A percentile compares a stretch with the other conserved stretches of the same genome.
Conservation (phyloP, 2,797 vertebrate genomes). For the Meriones psammophilus region DNA sequence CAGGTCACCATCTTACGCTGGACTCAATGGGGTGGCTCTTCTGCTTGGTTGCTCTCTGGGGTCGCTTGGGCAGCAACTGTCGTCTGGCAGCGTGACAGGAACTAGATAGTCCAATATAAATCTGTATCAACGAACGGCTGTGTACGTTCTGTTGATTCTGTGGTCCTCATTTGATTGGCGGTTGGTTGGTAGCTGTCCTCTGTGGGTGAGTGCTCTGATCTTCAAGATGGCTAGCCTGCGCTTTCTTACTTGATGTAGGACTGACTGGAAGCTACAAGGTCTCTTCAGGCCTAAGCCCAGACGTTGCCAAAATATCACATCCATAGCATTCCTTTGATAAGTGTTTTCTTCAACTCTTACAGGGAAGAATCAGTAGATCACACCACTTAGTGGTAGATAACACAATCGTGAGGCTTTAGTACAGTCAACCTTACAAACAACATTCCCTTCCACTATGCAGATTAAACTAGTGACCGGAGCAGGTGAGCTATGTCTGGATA, state of each 20-base stretch:
- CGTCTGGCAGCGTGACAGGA: no score
- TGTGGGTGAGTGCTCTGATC: not conserved
- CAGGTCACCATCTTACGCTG: not conserved
- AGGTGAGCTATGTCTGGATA: not conserved
- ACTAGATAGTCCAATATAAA: not conserved
- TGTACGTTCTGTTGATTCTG: not conserved
- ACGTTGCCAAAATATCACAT: not conserved
- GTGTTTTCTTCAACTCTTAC: constrained; percentile 1
- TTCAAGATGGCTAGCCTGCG: not conserved
- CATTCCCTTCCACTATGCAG: not conserved
- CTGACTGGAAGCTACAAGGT: not conserved
- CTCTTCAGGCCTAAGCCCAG: not conserved
- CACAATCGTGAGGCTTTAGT: not conserved
- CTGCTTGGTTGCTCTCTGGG: not conserved
- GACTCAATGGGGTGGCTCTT: not conserved
- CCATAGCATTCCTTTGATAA: not conserved
- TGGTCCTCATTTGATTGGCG: not conserved
- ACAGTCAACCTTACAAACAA: not conserved
- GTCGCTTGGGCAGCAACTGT: not conserved
- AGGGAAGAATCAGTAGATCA: not conserved
- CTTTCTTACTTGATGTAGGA: not conserved
- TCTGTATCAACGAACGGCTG: not conserved
- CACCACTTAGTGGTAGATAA: not conserved
- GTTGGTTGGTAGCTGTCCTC: not conserved
- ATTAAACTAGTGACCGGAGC: not conserved